These are phyloP conservation scores for Saccostrea echinata DNA, from an alignment of 1,140 invertebrate genomes.

Conservation along the genomic window DNA sequence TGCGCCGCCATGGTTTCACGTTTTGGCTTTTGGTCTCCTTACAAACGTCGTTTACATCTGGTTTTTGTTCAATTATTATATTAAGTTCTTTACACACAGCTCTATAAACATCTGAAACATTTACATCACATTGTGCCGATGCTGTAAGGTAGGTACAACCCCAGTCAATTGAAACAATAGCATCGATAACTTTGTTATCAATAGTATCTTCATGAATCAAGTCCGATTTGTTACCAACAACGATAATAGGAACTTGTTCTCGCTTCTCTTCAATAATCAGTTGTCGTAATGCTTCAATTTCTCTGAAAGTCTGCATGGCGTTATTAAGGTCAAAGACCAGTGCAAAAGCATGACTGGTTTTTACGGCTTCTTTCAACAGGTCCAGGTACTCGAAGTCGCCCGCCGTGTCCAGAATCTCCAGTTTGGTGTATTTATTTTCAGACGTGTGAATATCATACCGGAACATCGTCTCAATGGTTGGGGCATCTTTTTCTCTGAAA, in stretches of 20 bases:
- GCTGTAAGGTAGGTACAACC: background rate
- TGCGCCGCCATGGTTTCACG: background rate
- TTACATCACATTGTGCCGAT: background rate
- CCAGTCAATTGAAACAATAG: background rate
- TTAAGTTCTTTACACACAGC: slow-evolving; percentile 20
- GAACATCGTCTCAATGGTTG: slow-evolving; percentile 94
- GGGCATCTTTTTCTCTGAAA: slow-evolving; percentile 86
- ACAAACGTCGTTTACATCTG: background rate
- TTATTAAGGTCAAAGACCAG: slow-evolving; percentile 93
- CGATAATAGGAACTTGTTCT: slow-evolving; percentile 16
- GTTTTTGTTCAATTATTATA: background rate
- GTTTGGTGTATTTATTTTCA: slow-evolving; percentile 30
- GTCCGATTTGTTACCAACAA: background rate
- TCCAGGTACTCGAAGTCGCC: slow-evolving; percentile 91
- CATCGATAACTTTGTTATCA: background rate
- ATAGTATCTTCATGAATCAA: background rate
- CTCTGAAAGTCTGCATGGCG: slow-evolving; percentile 85
- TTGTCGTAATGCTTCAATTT: slow-evolving; percentile 74
- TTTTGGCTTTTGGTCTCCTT: background rate
- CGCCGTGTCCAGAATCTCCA: slow-evolving; percentile 90
- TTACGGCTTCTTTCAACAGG: slow-evolving; percentile 93
- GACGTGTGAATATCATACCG: slow-evolving; percentile 90
- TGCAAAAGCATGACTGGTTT: slow-evolving; percentile 91
- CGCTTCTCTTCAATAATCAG: slow-evolving; percentile 38
- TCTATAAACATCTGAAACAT: slow-evolving; percentile 12